Conservation (phyloP, 2,888 invertebrate species). For the Ophraella communa region DNA sequence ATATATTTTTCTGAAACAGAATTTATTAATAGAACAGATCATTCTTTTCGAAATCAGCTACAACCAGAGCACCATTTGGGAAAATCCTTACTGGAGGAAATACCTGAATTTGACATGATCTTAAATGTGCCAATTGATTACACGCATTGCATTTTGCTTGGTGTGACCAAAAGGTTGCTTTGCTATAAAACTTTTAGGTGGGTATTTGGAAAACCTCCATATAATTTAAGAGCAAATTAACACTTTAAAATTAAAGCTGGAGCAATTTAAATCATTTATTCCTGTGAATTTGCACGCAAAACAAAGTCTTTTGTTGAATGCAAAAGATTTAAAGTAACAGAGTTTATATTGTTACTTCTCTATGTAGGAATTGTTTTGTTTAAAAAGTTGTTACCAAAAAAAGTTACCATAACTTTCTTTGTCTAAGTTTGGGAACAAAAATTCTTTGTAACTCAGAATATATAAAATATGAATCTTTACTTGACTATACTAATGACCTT, state of each 20-base stretch:
- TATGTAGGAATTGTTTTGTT: slow-evolving; percentile 29
- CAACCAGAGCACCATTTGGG: slow-evolving; percentile 25
- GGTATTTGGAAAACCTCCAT: slow-evolving; percentile 27
- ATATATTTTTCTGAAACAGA: slow-evolving; percentile 19
- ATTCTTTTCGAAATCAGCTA: slow-evolving; percentile 15
- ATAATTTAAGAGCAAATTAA: slow-evolving; percentile 25
- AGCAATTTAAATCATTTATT: slow-evolving; percentile 24
- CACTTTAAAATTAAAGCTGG: slow-evolving; percentile 4
- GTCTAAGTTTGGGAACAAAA: slow-evolving; percentile 23
- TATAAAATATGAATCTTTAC: slow-evolving; percentile 12
- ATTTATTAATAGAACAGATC: slow-evolving; percentile 15
- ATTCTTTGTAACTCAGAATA: slow-evolving; percentile 17
- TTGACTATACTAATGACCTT: slow-evolving; percentile 26
- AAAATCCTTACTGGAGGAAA: slow-evolving; percentile 16
- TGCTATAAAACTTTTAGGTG: slow-evolving; percentile 25
- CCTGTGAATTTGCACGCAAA: slow-evolving; percentile 31
- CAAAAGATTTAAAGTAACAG: slow-evolving; percentile 33
- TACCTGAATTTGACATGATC: slow-evolving; percentile 23
- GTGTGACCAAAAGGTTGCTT: slow-evolving; percentile 23
- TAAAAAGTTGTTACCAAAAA: slow-evolving; percentile 14
- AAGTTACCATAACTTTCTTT: slow-evolving; percentile 29
- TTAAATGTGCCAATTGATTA: slow-evolving; percentile 22
- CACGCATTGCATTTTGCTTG: slow-evolving; percentile 23
- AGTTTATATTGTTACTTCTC: slow-evolving; percentile 29
- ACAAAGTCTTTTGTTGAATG: slow-evolving; percentile 26